phyloP scores from a whole-genome alignment of 2,888 invertebrate genomes.

The Agriopis aurantiaria region DNA sequence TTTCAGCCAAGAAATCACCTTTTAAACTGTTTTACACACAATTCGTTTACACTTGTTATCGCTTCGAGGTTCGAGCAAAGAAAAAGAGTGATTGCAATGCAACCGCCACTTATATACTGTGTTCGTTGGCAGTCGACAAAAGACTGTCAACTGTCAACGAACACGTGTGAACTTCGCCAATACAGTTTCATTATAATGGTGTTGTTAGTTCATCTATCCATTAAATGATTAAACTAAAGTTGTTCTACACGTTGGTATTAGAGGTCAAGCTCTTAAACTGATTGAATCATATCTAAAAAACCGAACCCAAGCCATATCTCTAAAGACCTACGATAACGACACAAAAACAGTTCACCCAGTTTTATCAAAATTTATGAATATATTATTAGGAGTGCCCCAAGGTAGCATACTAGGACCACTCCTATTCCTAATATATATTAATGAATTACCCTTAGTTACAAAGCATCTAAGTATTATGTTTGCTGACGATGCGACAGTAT shows the following conservation, averaged over 20 bases:
- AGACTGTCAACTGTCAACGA: no score
- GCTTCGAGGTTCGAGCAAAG: no score
- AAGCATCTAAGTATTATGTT: background rate
- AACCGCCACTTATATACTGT: no score
- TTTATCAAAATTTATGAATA: background rate
- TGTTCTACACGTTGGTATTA: background rate
- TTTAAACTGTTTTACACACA: no score
- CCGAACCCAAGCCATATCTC: background rate
- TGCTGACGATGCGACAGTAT: background rate
- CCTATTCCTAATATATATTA: background rate
- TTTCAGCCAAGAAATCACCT: no score
- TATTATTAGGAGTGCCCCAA: background rate
- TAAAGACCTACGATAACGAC: background rate
- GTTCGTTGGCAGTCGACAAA: no score
- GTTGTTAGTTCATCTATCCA: no score
- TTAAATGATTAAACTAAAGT: no score
- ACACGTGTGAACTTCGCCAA: no score
- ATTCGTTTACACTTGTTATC: no score
- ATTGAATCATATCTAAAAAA: background rate
- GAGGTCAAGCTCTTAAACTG: background rate
- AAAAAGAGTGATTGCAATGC: no score
- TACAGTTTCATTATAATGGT: no score
- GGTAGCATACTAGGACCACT: background rate
- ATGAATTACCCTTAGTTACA: background rate
- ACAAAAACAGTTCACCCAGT: background rate